Evolutionary conservation across 2,888 invertebrate species (phyloP), one percentile per base, ranked within the genome.

Genomic region (Arctia plantaginis): DNA sequence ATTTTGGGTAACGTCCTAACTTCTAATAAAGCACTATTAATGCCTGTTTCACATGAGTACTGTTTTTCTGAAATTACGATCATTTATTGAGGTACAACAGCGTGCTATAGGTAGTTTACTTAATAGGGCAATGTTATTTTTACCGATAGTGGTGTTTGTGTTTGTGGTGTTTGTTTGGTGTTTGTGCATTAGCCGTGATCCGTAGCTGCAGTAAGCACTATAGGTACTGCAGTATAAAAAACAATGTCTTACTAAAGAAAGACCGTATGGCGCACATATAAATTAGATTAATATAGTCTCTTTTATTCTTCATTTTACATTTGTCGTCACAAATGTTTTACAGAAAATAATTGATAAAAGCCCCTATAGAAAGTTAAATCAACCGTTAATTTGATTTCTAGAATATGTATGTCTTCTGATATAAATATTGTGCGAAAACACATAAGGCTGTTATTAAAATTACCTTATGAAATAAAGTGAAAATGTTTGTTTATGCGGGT

Each of bases 361-460:
- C 89, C 88, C 88, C 82, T 86, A 88, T 88, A 80, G 88, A 87
- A 89, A 89, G 87, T 86, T 77, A 72, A 79, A 81, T 79, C 79
- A 80, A 81, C 78, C 78, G 82, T 79, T 72, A 12, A 20, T 65
- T 66, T 47, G 66, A 55, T 33, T 66, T 33, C 44, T 65, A 44
- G 62, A 15, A 30, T 62, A 62, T 18, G 66, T 44, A 20, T 59
- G 27, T 30, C 30, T 62, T 30, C 62, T 62, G 62, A 18, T 62
- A 62, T 62, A 27, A 67, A 27, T 27, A 44, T 44, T 41, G 41
- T 27, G 27, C n/a, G 18, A 30, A 66, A 72, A 77, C 71, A 30
- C 62, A 30, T 62, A 18, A 27, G 27, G 30, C 30, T 62, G 27
- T 30, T 62, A 62, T 62, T 30, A 62, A 30, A 62, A 62, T 4